Conservation (phyloP, 2,797 vertebrate genomes). For the Cirrhinus mrigala region DNA sequence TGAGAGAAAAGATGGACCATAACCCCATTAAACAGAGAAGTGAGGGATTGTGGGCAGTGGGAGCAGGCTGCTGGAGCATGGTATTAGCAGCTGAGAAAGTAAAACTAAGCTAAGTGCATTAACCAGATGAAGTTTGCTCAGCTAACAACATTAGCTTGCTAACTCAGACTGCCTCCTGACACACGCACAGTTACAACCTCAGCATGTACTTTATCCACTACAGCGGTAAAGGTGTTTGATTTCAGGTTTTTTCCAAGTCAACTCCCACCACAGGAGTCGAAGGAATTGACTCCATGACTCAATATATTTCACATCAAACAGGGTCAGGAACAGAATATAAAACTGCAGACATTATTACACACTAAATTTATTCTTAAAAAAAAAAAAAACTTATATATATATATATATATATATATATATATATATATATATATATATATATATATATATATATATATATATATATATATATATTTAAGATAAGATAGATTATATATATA, state of each 20-base stretch:
- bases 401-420: too few species aligned
- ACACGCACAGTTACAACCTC: background rate
- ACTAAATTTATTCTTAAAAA: background rate
- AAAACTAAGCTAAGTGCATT: conserved; percentile 49
- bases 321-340: background rate
- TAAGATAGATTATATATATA: too few species aligned
- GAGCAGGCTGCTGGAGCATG: background rate
- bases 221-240: background rate
- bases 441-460: too few species aligned
- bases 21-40: conserved; percentile 27
- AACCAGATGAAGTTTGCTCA: conserved; percentile 39
- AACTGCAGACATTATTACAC: background rate
- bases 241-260: background rate
- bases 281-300: background rate
- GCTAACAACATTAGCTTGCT: conserved; percentile 47
- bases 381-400: too few species aligned
- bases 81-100: conserved; percentile 39
- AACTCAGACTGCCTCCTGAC: conserved; percentile 26
- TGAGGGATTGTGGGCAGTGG: conserved; percentile 15
- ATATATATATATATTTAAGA: too few species aligned
- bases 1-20: background rate
- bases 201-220: conserved; percentile 2
- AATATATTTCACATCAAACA: background rate
- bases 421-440: too few species aligned
- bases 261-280: background rate